phyloP scores from a whole-genome alignment of 2,113 vertebrate species.

The Heterochromis multidens region DNA sequence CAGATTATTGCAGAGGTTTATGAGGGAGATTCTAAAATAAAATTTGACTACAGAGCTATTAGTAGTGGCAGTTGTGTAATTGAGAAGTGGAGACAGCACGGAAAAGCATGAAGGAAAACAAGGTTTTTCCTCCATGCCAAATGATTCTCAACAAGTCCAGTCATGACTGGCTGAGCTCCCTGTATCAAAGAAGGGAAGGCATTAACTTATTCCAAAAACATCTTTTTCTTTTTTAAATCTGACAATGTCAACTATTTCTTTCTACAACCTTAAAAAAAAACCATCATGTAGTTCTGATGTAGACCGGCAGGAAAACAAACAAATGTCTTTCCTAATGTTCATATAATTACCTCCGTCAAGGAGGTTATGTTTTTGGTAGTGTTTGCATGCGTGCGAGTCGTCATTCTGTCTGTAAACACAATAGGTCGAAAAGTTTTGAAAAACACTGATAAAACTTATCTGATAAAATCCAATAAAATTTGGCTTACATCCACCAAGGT shows the following conservation, averaged over 20 bases:
- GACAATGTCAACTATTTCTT: background rate
- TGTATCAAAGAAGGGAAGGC: background rate
- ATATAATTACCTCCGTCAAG: background rate
- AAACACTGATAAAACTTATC: too few relatives aligned
- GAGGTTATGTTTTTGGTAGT: background rate
- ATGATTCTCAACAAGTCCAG: background rate
- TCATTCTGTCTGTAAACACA: too few relatives aligned
- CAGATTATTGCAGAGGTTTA: background rate
- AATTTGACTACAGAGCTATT: background rate
- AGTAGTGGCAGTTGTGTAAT: background rate
- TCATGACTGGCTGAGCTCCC: background rate
- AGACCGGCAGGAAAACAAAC: background rate
- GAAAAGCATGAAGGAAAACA: conserved; percentile 9
- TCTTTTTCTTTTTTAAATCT: background rate
- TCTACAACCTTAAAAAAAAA: background rate
- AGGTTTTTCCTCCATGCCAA: background rate
- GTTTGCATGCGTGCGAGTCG: too few relatives aligned
- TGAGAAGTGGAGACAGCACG: background rate
- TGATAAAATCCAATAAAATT: too few relatives aligned
- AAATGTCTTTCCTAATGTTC: background rate
- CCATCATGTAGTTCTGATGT: background rate
- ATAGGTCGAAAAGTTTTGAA: too few relatives aligned
- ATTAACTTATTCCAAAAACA: background rate
- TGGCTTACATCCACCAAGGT: too few relatives aligned
- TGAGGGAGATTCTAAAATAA: background rate